Percentiles rank a stretch among this genome's conserved stretches.
phyloP scores from a whole-genome alignment of 2,888 invertebrate species.

The Zhuqinia jingwanae region DNA sequence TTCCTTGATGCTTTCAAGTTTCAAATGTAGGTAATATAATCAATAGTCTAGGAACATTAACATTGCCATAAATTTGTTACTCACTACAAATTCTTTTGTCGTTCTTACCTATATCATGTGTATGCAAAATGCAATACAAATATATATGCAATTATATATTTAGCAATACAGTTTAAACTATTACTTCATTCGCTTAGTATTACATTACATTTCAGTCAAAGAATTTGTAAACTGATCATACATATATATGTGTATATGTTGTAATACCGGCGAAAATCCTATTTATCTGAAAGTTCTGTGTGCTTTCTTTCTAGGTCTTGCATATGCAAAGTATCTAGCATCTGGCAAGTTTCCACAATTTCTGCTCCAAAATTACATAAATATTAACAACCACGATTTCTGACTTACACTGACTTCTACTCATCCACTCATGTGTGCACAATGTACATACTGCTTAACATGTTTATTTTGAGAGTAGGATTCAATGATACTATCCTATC shows the following conservation, averaged over 20 bases:
- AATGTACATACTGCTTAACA: background rate
- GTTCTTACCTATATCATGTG: too few species aligned
- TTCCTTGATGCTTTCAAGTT: too few species aligned
- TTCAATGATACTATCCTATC: too few species aligned
- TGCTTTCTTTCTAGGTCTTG: background rate
- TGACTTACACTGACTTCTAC: background rate
- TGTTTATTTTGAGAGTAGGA: too few species aligned
- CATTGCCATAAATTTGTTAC: background rate
- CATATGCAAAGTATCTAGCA: background rate
- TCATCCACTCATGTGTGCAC: background rate
- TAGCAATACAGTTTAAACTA: background rate
- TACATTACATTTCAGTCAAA: too few species aligned
- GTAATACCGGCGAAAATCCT: too few species aligned
- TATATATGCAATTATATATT: background rate
- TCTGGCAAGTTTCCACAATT: conserved; percentile 21
- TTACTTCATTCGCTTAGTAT: background rate
- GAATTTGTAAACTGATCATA: too few species aligned
- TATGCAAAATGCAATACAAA: too few species aligned
- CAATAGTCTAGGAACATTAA: background rate
- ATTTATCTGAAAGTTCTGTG: background rate
- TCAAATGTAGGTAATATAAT: too few species aligned
- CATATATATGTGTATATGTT: too few species aligned
- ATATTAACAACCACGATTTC: background rate
- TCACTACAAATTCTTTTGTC: too few species aligned
- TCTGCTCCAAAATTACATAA: background rate